Base-by-base conservation (phyloP, 1,140 invertebrate genomes). In the Drosophila mauritiana region DNA sequence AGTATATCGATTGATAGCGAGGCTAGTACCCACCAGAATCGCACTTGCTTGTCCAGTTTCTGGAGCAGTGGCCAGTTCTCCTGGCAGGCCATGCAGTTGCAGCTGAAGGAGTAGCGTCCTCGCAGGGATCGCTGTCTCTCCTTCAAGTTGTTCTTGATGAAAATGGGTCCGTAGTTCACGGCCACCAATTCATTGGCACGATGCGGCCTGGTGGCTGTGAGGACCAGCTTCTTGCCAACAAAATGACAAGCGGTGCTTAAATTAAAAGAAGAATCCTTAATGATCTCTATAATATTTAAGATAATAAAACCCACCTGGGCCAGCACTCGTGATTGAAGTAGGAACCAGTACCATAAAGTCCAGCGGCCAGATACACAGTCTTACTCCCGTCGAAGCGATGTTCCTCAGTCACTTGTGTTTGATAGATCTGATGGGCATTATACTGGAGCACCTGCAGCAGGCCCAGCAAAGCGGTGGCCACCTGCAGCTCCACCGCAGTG, bases 271-370 rank as follows among this genome's bases (percentile, higher is more conserved):
- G 31, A 8, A 31, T 31, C 31, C 31, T n/a, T 8, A 22, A 59
- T 13, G 17, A 5, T 12, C 6, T 37, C 25, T 22, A 4, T 12
- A 17, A 31, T 1, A 0, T 1, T 17, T 13, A 39, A 1, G 0
- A 11, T 8, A 13, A 20, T 10, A 8, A 6, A 42, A 12, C 31
- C 1, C n/a, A 75, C 73, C 72, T 88, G 6, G 97, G 97, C 91
- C 96, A 95, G 92, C 97, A 98, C 63, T 97, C 96, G 83, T 98
- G 97, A 92, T 98, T 98, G 91, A 98, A 97, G 45, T 97, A 93
- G 6, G 97, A 96, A 0, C 96, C 95, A 0, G 95, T 95, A 2
- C 96, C 94, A 83, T 97, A 98, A 22, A 98, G 93, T 5, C 94
- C 97, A 4, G 97, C 95, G 1, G 96, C 97, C n/a, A 97, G 91